Conservation (phyloP, 1,140 invertebrate species). For the Chrysoperla carnea region DNA sequence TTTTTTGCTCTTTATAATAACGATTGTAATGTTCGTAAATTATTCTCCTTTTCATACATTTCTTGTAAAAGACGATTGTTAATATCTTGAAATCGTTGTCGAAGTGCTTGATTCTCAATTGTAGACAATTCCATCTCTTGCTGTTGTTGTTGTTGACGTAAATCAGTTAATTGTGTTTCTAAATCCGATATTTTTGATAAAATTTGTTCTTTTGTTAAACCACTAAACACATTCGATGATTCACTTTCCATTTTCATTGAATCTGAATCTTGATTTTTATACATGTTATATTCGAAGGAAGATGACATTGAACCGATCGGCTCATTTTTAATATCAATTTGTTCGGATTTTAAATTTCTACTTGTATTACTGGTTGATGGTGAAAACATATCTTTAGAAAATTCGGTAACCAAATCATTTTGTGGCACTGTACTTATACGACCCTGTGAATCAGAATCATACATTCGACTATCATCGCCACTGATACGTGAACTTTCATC, state of each 20-base stretch:
- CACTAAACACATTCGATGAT: neutral
- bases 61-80: slow-evolving; percentile 59
- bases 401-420: slow-evolving; percentile 19
- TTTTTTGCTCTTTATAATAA: slow-evolving; percentile 15
- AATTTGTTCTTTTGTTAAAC: slow-evolving; percentile 23
- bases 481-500: slow-evolving; percentile 63
- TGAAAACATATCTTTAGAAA: slow-evolving; percentile 21
- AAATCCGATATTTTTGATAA: slow-evolving; percentile 34
- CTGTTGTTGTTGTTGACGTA: slow-evolving; percentile 49
- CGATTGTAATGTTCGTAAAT: slow-evolving; percentile 24
- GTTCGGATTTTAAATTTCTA: slow-evolving; percentile 7
- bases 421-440: slow-evolving; percentile 21
- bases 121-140: slow-evolving; percentile 69
- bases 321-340: slow-evolving; percentile 2
- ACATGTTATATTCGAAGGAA: neutral
- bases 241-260: neutral
- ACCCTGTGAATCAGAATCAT: slow-evolving; percentile 48
- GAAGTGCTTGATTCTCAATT: slow-evolving; percentile 70
- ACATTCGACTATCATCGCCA: slow-evolving; percentile 53
- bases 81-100: slow-evolving; percentile 64
- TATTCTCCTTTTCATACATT: slow-evolving; percentile 62
- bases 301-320: neutral
- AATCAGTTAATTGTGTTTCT: slow-evolving; percentile 46
- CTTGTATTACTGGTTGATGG: slow-evolving; percentile 14
- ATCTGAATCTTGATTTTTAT: neutral